These are phyloP conservation scores for Plusia festucae DNA, from an alignment of 2,888 invertebrate genomes.

Conservation along the genomic window DNA sequence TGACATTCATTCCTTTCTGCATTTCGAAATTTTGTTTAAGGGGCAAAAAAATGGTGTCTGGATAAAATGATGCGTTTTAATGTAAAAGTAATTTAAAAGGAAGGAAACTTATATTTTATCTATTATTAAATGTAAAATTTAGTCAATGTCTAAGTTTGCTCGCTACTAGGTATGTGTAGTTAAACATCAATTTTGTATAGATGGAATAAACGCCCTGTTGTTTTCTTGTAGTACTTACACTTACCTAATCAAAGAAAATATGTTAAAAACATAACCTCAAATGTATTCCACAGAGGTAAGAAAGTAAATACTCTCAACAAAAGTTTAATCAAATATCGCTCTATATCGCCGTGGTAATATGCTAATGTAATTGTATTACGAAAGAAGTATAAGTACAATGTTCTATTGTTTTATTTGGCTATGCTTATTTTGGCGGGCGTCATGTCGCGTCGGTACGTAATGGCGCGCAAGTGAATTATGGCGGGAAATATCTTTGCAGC, in stretches of 20 bases:
- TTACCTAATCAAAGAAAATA: neutral
- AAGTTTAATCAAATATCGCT: conserved; percentile 44
- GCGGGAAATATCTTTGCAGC: conserved; percentile 57
- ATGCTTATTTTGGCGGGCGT: conserved; percentile 41
- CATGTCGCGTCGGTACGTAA: conserved; percentile 56
- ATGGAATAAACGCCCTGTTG: no score
- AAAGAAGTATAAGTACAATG: conserved; percentile 38
- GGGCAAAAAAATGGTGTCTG: no score
- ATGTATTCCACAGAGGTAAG: neutral
- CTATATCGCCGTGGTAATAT: conserved; percentile 11
- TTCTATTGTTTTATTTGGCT: conserved; percentile 49
- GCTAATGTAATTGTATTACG: conserved; percentile 47
- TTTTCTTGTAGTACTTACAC: neutral
- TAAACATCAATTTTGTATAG: neutral
- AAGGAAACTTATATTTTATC: no score
- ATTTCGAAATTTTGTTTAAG: neutral
- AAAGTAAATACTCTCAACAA: conserved; percentile 3
- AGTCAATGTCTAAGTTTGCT: no score
- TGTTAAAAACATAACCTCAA: neutral
- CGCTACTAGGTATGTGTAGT: no score
- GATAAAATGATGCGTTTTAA: no score
- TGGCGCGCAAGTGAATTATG: conserved; percentile 66
- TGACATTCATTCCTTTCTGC: neutral
- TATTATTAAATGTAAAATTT: no score
- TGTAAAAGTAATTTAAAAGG: no score